A percentile compares a stretch with the other conserved stretches of the same genome.
phyloP scores from a whole-genome alignment of 37 sponge, comb jelly and placozoan genomes.

The Agelas oroides region DNA sequence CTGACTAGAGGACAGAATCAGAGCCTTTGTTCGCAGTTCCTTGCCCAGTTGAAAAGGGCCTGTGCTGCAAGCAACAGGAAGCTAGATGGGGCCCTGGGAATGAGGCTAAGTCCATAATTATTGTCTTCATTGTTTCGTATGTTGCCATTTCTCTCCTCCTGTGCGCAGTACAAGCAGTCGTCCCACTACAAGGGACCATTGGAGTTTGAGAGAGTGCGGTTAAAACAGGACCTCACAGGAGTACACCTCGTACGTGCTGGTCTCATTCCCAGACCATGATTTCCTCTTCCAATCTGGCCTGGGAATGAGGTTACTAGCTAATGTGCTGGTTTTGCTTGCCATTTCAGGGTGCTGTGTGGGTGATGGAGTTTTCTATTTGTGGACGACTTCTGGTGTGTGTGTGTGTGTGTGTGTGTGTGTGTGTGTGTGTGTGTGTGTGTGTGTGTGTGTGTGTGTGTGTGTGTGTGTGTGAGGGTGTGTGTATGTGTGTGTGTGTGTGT shows the following conservation, averaged over 20 bases:
- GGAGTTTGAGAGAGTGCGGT: slow-evolving; percentile 69
- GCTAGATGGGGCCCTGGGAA: too few species aligned
- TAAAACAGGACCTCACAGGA: slow-evolving; percentile 82
- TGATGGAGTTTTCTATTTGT: slow-evolving; percentile 90
- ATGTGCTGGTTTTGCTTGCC: background rate
- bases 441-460: too few species aligned
- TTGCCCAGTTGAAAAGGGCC: too few species aligned
- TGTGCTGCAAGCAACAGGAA: too few species aligned
- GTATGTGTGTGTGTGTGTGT: background rate
- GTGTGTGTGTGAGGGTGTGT: slow-evolving; percentile 5
- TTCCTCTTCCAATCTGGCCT: background rate
- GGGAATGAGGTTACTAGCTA: too few species aligned
- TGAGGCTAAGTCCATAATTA: too few species aligned
- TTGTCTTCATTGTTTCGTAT: too few species aligned
- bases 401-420: slow-evolving; percentile 17
- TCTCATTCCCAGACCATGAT: background rate
- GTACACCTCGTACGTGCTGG: slow-evolving; percentile 34
- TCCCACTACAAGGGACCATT: slow-evolving; percentile 72
- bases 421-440: too few species aligned
- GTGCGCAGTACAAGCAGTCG: slow-evolving; percentile 72
- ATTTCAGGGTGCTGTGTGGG: slow-evolving; percentile 80
- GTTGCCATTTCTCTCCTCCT: too few species aligned
- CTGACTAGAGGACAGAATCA: too few species aligned
- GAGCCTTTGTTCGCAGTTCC: too few species aligned
- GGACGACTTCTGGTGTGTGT: slow-evolving; percentile 57